A percentile compares a stretch with the other conserved stretches of the same genome.
phyloP scores from a whole-genome alignment of 2,113 vertebrate species.

The Neolamprologus variostigma region DNA sequence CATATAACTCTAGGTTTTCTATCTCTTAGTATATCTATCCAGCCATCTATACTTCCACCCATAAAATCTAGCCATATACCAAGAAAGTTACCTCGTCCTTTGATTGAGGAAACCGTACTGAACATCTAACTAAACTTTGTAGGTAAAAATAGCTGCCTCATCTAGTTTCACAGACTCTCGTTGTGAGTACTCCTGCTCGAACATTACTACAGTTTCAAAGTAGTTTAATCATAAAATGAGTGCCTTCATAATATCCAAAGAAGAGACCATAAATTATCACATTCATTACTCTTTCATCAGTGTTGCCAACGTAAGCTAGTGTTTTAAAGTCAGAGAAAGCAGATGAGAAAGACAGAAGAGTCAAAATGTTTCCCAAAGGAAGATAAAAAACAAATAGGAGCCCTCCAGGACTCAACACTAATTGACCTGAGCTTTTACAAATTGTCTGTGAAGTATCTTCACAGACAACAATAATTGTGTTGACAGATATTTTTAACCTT shows the following conservation, averaged over 20 bases:
- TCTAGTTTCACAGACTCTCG: constrained; percentile 10
- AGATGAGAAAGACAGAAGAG: neutral
- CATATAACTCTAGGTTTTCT: neutral
- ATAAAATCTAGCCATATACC: neutral
- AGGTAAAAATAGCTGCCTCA: constrained; percentile 12
- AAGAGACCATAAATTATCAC: constrained; percentile 39
- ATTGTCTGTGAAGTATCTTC: neutral
- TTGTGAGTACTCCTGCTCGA: neutral
- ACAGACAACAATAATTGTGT: neutral
- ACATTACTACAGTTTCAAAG: constrained; percentile 45
- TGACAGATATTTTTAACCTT: neutral
- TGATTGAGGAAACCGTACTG: neutral
- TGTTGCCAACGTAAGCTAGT: constrained; percentile 26
- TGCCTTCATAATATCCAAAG: constrained; percentile 29
- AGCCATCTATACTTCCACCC: neutral
- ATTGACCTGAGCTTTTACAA: constrained; percentile 29
- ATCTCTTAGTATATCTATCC: neutral
- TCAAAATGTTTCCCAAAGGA: constrained; percentile 5
- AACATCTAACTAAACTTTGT: constrained; percentile 9
- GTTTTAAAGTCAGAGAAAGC: constrained; percentile 24
- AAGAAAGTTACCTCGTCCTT: neutral
- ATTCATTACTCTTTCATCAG: constrained; percentile 55
- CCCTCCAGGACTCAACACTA: neutral
- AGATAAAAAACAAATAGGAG: neutral
- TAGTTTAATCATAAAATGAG: constrained; percentile 56